Conservation (phyloP, 53 echinoderm and acorn worm species). For the Apostichopus leukothele region DNA sequence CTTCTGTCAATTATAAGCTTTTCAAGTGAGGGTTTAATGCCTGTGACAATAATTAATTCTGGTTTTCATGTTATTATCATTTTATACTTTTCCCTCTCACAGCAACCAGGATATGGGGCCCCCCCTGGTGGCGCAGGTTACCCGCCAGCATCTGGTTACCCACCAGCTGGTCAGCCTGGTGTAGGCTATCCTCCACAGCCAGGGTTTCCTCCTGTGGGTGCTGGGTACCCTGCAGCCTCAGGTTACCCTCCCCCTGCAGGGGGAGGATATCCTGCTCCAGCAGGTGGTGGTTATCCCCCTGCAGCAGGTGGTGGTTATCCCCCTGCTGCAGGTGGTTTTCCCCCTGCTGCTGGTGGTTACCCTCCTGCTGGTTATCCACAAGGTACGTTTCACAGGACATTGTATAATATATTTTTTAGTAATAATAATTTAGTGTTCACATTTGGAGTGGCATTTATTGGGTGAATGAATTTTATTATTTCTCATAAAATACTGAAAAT, state of each 20-base stretch:
- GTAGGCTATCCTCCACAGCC: constrained; percentile 33
- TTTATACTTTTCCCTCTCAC: neutral
- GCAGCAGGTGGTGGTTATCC: constrained; percentile 6
- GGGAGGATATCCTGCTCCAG: constrained; percentile 1
- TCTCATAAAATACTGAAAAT: no score
- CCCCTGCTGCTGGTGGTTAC: constrained; percentile 26
- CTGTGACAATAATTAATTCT: no score
- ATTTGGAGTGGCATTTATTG: no score
- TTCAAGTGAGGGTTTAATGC: no score
- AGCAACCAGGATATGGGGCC: neutral
- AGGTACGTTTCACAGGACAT: neutral
- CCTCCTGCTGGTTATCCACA: constrained; percentile 44
- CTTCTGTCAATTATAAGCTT: no score
- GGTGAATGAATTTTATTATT: no score
- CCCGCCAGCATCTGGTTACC: constrained; percentile 1
- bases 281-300: neutral
- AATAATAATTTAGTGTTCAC: no score
- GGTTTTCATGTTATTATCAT: neutral
- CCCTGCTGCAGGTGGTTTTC: constrained; percentile 23
- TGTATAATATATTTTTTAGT: no score
- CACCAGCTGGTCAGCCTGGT: constrained; percentile 29
- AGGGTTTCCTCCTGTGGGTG: constrained; percentile 49
- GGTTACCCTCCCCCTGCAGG: constrained; percentile 17
- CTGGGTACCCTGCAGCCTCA: constrained; percentile 42
- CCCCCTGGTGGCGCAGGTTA: constrained; percentile 4